Evolutionary conservation across 1,140 invertebrate species (phyloP), one percentile per base, ranked within the genome.

Genomic region (Phenacoccus solenopsis): DNA sequence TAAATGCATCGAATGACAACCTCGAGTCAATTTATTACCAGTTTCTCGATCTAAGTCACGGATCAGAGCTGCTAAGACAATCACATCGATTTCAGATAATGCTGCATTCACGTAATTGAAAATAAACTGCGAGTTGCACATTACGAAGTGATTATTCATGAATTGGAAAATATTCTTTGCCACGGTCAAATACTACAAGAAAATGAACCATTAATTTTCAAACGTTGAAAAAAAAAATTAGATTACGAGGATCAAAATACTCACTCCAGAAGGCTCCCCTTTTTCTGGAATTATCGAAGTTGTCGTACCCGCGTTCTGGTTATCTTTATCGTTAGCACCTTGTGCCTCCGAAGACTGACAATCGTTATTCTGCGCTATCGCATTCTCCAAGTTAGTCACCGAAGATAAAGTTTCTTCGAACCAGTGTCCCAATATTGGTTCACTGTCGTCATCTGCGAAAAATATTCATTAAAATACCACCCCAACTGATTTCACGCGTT

Each of bases 381-480:
- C 90, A 16, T 64, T 64, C 12, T 64, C 59, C 25, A 64, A 57
- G 35, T 71, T 57, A 69, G 68, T 68, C 7, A 68, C 71, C 24
- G 35, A 69, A 27, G 89, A 88, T 16, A 95, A 78, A 0, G 92
- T 94, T 78, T 94, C 91, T 77, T 95, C 92, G 80, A 96, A 94
- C 91, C 93, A 95, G 70, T 92, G 84, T 0, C 93, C 93, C 75
- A 96, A 83, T 72, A 96, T 87, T 1, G 92, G 91, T 79, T 96
- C 93, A 79, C 90, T 94, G 79, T 93, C 91, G 80, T 92, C 90
- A 76, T 84, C 82, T 80, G 69, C 16, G 20, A 49, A 49, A 28
- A 70, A 69, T 69, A 27, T 59, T 22, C 21, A 22, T 38, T 27
- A 28, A 64, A 64, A 56, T 13, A 27, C 0, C 27, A 69, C 7